These are phyloP conservation scores for Myopa testacea DNA, from an alignment of 2,888 invertebrate species.

Conservation along the genomic window DNA sequence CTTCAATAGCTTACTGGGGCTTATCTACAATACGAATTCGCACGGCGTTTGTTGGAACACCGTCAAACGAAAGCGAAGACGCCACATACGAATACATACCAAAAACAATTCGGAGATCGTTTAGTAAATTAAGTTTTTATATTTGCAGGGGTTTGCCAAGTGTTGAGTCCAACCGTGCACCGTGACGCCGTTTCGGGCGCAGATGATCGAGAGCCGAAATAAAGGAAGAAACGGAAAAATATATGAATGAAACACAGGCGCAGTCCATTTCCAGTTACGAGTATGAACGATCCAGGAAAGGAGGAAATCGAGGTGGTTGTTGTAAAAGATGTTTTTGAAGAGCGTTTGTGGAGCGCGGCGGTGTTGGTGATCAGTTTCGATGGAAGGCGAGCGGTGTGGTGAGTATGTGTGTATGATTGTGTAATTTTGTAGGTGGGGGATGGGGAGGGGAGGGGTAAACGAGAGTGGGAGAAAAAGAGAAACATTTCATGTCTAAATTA, in stretches of 20 bases:
- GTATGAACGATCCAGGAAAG: background rate
- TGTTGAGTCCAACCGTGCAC: background rate
- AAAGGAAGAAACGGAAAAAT: conserved; percentile 25
- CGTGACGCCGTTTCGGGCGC: background rate
- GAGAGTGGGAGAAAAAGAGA: conserved; percentile 56
- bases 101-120: conserved; percentile 47
- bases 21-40: conserved; percentile 27
- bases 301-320: background rate
- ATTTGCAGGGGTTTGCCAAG: background rate
- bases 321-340: background rate
- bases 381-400: conserved; percentile 29
- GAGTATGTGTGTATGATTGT: conserved; percentile 42
- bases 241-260: conserved; percentile 12
- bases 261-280: background rate
- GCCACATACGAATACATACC: conserved; percentile 55
- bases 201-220: conserved; percentile 29
- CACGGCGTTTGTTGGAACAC: background rate
- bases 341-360: conserved; percentile 10
- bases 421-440: conserved; percentile 49
- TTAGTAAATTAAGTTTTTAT: background rate
- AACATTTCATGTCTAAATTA: conserved; percentile 56
- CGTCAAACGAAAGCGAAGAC: conserved; percentile 1
- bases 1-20: conserved; percentile 26
- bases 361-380: conserved; percentile 9
- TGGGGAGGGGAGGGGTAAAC: conserved; percentile 49